A percentile compares a stretch with the other conserved stretches of the same genome.
These are phyloP conservation scores for Galerucella pusilla DNA, from an alignment of 2,888 invertebrate species.

Conservation along the genomic window DNA sequence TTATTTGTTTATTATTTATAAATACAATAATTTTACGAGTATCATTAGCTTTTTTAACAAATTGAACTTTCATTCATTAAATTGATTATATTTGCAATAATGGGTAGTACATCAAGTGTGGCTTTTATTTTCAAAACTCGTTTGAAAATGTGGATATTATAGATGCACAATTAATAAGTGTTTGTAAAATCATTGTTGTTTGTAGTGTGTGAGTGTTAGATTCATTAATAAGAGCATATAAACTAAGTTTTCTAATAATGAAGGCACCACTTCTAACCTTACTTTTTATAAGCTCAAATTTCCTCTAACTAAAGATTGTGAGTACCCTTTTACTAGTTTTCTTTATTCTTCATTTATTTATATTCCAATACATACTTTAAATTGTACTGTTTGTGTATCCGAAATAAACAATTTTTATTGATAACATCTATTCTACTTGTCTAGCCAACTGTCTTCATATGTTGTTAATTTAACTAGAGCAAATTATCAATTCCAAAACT, in stretches of 20 bases:
- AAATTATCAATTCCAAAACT: not conserved
- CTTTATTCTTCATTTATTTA: not conserved
- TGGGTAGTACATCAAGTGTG: slow-evolving; percentile 6
- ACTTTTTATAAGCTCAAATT: not conserved
- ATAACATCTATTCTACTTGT: not conserved
- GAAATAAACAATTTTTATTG: not conserved
- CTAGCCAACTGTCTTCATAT: not conserved
- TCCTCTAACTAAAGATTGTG: not conserved
- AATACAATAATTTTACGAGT: not conserved
- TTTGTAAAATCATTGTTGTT: not conserved
- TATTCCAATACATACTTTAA: not conserved
- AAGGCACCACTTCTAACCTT: slow-evolving; percentile 5
- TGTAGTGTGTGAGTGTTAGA: not conserved
- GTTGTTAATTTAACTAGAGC: not conserved
- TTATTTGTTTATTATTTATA: slow-evolving; percentile 18
- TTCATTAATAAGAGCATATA: not conserved
- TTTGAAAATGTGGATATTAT: slow-evolving; percentile 16
- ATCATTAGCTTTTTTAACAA: not conserved
- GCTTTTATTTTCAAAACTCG: slow-evolving; percentile 25
- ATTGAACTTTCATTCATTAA: slow-evolving; percentile 9
- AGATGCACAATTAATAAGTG: not conserved
- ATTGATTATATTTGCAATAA: slow-evolving; percentile 5
- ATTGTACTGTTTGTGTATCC: not conserved
- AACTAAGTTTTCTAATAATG: not conserved
- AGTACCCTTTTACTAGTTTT: not conserved